phyloP scores from a whole-genome alignment of 2,113 vertebrate genomes.

The Entosphenus tridentatus region DNA sequence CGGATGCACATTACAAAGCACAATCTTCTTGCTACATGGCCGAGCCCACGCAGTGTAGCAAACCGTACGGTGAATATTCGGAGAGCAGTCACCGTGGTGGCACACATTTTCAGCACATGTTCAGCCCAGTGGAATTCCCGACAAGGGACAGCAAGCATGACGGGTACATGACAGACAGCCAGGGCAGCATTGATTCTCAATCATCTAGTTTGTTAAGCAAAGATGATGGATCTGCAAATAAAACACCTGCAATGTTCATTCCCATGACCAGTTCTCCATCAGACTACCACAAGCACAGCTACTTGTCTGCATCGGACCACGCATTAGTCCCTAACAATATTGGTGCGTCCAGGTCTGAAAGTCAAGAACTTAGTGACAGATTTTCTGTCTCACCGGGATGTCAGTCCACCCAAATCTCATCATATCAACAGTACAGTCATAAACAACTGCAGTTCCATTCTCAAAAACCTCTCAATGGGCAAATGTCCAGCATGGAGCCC shows the following conservation, averaged over 20 bases:
- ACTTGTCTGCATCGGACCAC: slow-evolving; percentile 30
- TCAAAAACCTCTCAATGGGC: slow-evolving; percentile 52
- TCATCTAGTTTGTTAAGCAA: slow-evolving; percentile 39
- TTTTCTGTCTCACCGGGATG: slow-evolving; percentile 61
- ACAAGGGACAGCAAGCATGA: slow-evolving; percentile 29
- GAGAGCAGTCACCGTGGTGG: no score
- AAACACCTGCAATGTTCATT: slow-evolving; percentile 58
- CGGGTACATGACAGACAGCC: slow-evolving; percentile 97
- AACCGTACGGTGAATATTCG: no score
- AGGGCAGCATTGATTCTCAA: slow-evolving; percentile 42
- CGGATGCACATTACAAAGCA: no score
- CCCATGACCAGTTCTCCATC: slow-evolving; percentile 61
- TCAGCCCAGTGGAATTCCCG: no score
- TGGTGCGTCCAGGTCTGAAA: slow-evolving; percentile 64
- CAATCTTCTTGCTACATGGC: no score
- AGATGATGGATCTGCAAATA: slow-evolving; percentile 39
- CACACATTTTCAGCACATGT: no score
- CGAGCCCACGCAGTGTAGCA: no score
- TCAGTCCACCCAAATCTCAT: slow-evolving; percentile 39
- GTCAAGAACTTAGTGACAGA: slow-evolving; percentile 52
- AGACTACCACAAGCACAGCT: slow-evolving; percentile 42
- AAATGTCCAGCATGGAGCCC: slow-evolving; percentile 54
- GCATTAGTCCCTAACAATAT: slow-evolving; percentile 72
- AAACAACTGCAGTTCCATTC: slow-evolving; percentile 20
- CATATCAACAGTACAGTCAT: slow-evolving; percentile 27